These are phyloP conservation scores for Caenorhabditis afra DNA, from an alignment of 2,888 invertebrate species.

Conservation along the genomic window DNA sequence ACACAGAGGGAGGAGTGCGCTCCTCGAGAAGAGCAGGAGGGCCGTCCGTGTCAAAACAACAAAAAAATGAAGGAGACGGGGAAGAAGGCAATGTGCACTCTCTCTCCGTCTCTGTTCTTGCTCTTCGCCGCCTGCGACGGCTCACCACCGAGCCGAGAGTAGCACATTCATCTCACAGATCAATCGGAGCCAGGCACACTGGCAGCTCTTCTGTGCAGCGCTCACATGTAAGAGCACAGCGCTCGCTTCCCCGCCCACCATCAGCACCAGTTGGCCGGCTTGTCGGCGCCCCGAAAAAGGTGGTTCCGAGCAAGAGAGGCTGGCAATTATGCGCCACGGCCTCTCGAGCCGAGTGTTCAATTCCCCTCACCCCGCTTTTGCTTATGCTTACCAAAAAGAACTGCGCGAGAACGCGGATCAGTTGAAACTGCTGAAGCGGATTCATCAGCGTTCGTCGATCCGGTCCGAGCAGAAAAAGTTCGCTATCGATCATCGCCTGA, in stretches of 20 bases:
- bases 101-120: background rate
- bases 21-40: background rate
- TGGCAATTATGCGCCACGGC: background rate
- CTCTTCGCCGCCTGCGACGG: background rate
- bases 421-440: conserved; percentile 56
- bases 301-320: background rate
- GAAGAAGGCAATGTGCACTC: background rate
- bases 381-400: conserved; percentile 58
- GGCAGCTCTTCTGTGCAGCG: no score
- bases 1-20: background rate
- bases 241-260: no score
- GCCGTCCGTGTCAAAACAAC: background rate
- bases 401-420: conserved; percentile 51
- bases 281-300: background rate
- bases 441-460: conserved; percentile 63
- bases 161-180: background rate
- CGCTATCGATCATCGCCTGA: conserved; percentile 63
- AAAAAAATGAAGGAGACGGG: background rate
- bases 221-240: no score
- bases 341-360: no score
- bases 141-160: no score
- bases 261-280: no score
- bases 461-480: conserved; percentile 62
- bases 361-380: background rate
- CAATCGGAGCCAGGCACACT: background rate